Base-by-base conservation (phyloP, 1,140 invertebrate species). In the Batillaria attramentaria region DNA sequence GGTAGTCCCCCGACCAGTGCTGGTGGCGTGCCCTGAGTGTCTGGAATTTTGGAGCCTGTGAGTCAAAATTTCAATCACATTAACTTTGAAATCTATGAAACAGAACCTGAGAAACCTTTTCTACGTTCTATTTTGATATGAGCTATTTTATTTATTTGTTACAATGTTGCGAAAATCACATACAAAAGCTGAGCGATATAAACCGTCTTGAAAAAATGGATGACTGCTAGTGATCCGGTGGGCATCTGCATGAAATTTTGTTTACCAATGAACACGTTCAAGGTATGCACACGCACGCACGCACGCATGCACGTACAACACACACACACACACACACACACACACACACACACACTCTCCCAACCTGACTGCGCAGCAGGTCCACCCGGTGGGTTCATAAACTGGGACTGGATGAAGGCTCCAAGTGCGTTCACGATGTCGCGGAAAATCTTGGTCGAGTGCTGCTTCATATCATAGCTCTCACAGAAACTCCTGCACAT, bases 351-450 rank as follows among this genome's bases (percentile, higher is more conserved):
- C 57, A 60, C 57, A 60, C 57, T n/a, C 57, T n/a, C 57, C 6
- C 24, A 60, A 88, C 87, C 83, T 79, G 66, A 62, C 46, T 85
- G 86, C 18, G 81, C 79, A 4, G 84, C 78, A 13, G 84, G 86
- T 57, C 86, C 82, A 39, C 82, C 79, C 20, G 86, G 81, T 37
- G 86, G 72, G 74, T 87, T 90, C 57, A 97, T 94, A 92, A 99
- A 97, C 60, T 97, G 93, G 72, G 96, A 97, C 88, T 99, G 97
- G n/a, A 98, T 96, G 91, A 97, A 99, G 6, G 96, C 95, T 50
- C 97, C 97, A 81, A 99, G 92, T 66, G 96, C 96, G 91, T 97
- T 98, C 33, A 99, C 96, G 86, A 98, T 98, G 90, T 99, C 97
- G 89, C 97, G 94, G 89, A 98, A 92, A 77, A 91, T 89, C 80